phyloP scores from a whole-genome alignment of 2,113 vertebrate genomes.

The Pedionomus torquatus region DNA sequence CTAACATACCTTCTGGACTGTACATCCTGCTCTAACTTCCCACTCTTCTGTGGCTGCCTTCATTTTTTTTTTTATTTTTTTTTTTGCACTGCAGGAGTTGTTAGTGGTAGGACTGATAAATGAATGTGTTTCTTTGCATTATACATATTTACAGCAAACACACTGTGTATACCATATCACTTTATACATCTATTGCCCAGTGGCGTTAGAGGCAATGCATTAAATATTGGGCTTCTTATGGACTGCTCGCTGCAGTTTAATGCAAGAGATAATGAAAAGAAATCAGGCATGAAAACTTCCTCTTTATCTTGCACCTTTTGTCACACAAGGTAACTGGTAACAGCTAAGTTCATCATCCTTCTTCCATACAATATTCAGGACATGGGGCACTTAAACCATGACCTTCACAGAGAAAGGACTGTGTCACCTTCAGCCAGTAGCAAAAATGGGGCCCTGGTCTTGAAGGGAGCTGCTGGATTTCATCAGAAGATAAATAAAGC shows the following conservation, averaged over 20 bases:
- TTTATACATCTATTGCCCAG: constrained; percentile 6
- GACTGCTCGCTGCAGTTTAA: neutral
- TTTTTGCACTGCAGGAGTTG: neutral
- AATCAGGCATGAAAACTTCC: constrained; percentile 16
- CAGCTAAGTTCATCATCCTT: constrained; percentile 37
- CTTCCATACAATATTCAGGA: constrained; percentile 15
- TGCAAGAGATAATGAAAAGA: constrained; percentile 14
- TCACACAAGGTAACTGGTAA: constrained; percentile 27
- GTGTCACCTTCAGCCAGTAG: neutral
- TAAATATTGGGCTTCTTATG: neutral
- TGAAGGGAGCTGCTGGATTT: neutral
- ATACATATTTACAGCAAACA: constrained; percentile 54
- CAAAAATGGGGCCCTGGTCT: neutral
- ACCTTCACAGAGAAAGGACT: constrained; percentile 11
- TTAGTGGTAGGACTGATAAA: constrained; percentile 8
- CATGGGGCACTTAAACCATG: constrained; percentile 26
- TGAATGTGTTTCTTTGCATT: constrained; percentile 1
- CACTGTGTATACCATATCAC: neutral
- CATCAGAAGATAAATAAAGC: neutral
- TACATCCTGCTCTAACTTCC: neutral
- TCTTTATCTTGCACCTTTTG: constrained; percentile 22
- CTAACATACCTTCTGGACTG: neutral
- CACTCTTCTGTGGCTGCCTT: neutral
- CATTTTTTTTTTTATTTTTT: neutral
- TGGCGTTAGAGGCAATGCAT: neutral